Evolutionary conservation across 92 coral and sea anemone species (phyloP), one percentile per base, ranked within the genome.

Genomic region (Hydrozoanthus gracilis): DNA sequence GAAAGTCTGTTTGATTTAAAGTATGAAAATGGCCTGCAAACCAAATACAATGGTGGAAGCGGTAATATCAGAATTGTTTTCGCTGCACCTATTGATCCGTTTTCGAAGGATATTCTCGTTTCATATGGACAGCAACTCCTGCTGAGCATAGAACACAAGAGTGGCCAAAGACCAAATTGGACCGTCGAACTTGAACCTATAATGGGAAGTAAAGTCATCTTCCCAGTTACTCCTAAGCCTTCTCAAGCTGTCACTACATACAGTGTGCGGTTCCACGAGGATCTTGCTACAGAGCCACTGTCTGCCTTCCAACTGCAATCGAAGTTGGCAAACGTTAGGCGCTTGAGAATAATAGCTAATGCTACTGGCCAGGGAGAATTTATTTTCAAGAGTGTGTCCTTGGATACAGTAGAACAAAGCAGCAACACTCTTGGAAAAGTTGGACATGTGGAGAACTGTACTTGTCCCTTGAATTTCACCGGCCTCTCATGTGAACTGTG

Each of bases 401-500:
- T 96, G 89, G 90, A 87, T 12, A 88, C 94, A 52, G 99, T 95
- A 17, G 27, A 58, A 3, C 49, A 45, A 78, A 79, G 78, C 56
- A 49, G 11, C 49, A 84, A 48, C 11, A 79, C 47, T 20, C 95
- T 98, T 54, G 83, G 87, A 17, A 48, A 83, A 62, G 99, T 93
- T 73, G 91, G 88, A 10, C 91, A 90, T 83, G 99, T 96, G 82
- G 99, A 96, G 86, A 93, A 91, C 44, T 96, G 99, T 83, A 88
- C 93, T 12, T 96, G 99, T 52, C 90, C 94, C 5, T 18, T 61
- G 27, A 93, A 91, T 74, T 96, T 92, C 91, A 93, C 94, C 35
- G 93, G 87, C 13, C 90, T 93, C 27, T 96, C 99, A 9, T 96
- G 99, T 80, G 94, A 92, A 77, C 89, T 84, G 35, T 96, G 99